Evolutionary conservation across 1,140 invertebrate genomes (phyloP).

Genomic region (Ceratosolen fusciceps): DNA sequence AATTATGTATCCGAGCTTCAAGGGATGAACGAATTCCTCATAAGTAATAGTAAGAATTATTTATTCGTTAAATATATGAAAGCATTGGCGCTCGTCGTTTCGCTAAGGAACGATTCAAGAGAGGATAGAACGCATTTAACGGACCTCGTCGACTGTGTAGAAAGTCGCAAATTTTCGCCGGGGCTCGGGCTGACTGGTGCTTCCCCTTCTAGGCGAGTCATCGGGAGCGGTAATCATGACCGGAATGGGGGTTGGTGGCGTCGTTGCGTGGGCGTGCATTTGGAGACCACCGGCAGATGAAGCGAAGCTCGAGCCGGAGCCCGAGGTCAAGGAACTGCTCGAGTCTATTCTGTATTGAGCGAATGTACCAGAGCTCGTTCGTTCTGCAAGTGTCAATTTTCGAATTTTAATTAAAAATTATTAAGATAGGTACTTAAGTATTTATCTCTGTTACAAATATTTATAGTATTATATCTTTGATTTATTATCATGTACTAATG

Average conservation of each 20-base stretch:
- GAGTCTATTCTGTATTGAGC: constrained; percentile 59
- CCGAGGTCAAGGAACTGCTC: constrained; percentile 62
- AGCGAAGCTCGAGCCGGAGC: constrained; percentile 61
- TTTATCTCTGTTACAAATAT: too few relatives aligned
- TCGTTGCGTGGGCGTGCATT: constrained; percentile 60
- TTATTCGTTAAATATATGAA: too few relatives aligned
- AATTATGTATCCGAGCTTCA: too few relatives aligned
- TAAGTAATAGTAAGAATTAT: too few relatives aligned
- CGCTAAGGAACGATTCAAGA: too few relatives aligned
- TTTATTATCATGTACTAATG: too few relatives aligned
- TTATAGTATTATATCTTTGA: too few relatives aligned
- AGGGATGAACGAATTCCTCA: too few relatives aligned
- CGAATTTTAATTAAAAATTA: too few relatives aligned
- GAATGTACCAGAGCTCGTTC: constrained; percentile 58
- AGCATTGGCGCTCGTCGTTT: too few relatives aligned
- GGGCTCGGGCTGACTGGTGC: constrained; percentile 48
- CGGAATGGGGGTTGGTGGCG: constrained; percentile 61
- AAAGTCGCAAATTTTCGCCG: constrained; percentile 55
- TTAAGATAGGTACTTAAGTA: too few relatives aligned
- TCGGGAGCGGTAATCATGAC: constrained; percentile 64
- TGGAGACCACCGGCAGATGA: constrained; percentile 62
- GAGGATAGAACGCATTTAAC: not conserved
- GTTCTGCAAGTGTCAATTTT: constrained; percentile 53
- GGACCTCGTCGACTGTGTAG: constrained; percentile 56
- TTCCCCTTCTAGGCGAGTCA: constrained; percentile 58